Evolutionary conservation across 2,797 vertebrate species (phyloP).

Genomic region (Phataginus tetradactyla): DNA sequence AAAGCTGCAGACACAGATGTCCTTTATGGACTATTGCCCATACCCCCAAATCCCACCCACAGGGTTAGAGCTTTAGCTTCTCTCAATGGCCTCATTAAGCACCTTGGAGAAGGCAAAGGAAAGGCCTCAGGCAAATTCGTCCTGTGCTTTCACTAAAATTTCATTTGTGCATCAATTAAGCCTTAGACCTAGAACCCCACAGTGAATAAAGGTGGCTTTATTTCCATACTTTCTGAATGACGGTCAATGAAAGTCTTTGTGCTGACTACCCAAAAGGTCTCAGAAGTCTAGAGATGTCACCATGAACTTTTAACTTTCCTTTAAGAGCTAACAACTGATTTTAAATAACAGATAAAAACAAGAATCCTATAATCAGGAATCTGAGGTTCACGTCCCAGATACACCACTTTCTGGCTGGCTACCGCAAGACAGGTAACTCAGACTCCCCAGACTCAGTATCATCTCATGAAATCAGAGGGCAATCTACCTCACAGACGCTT

Average conservation of each 20-base stretch:
- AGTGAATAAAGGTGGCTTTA: conserved; percentile 52
- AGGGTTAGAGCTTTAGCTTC: background rate
- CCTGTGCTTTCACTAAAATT: conserved; percentile 49
- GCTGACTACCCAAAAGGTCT: background rate
- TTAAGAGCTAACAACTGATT: background rate
- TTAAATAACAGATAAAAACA: background rate
- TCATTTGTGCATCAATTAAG: conserved; percentile 66
- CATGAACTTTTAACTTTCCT: background rate
- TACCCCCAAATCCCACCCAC: conserved; percentile 57
- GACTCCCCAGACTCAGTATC: background rate
- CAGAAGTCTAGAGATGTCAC: background rate
- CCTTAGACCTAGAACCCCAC: conserved; percentile 54
- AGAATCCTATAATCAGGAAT: background rate
- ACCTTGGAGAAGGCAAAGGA: conserved; percentile 62
- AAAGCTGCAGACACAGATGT: conserved; percentile 50
- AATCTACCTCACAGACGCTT: background rate
- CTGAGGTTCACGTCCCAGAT: background rate
- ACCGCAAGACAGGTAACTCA: background rate
- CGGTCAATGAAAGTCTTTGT: conserved; percentile 46
- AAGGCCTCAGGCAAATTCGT: conserved; percentile 47
- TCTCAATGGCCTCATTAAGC: conserved; percentile 63
- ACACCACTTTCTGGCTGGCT: background rate
- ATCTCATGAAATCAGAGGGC: background rate
- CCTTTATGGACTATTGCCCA: conserved; percentile 22
- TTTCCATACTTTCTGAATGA: conserved; percentile 23